Percentiles rank a stretch among this genome's conserved stretches.
Evolutionary conservation across 2,797 vertebrate species (phyloP).

Genomic region (Falco biarmicus): DNA sequence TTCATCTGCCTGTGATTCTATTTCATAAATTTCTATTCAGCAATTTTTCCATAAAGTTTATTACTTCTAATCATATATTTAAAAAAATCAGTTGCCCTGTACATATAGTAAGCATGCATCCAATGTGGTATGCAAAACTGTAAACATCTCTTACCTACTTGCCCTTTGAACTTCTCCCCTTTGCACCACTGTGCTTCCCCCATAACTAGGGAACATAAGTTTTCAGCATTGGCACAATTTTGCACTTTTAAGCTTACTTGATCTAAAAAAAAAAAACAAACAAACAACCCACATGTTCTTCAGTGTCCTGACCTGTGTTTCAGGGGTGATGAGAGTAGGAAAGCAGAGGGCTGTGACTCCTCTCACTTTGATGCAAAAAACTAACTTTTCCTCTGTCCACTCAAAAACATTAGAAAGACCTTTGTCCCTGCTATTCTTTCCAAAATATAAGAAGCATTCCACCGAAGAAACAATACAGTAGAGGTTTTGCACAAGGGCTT

Average conservation of each 20-base stretch:
- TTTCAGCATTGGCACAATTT: background rate
- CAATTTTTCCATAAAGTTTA: background rate
- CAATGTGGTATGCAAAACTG: background rate
- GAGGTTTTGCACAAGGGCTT: background rate
- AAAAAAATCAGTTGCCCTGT: background rate
- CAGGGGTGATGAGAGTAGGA: background rate
- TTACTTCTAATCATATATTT: background rate
- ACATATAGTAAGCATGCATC: background rate
- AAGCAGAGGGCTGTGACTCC: background rate
- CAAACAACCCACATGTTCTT: background rate
- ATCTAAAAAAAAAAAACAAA: background rate
- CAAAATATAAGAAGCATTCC: background rate
- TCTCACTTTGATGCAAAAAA: background rate
- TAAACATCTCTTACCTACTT: background rate
- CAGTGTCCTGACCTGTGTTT: fast-evolving
- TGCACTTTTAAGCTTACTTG: background rate
- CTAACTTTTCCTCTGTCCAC: background rate
- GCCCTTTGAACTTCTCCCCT: background rate
- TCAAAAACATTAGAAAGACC: background rate
- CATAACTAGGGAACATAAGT: background rate
- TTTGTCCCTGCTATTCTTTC: background rate
- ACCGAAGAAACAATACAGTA: background rate
- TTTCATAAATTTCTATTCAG: background rate
- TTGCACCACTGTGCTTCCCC: background rate
- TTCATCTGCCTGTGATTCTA: background rate